Conservation (phyloP, 2,888 invertebrate genomes). For the Drosophila quinaria region DNA sequence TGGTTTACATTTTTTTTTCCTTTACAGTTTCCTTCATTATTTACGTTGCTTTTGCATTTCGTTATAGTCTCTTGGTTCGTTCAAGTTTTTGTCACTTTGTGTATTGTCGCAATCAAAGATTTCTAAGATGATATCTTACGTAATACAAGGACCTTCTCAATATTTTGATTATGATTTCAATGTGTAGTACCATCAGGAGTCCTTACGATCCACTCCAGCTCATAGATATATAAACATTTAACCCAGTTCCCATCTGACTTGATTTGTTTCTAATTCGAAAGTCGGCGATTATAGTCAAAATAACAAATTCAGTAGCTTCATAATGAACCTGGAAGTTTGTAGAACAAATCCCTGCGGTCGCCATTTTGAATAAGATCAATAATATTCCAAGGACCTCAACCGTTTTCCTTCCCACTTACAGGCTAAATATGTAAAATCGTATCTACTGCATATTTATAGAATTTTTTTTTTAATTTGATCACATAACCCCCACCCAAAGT, state of each 20-base stretch:
- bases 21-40: slow-evolving; percentile 29
- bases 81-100: slow-evolving; percentile 42
- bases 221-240: slow-evolving; percentile 3
- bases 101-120: slow-evolving; percentile 44
- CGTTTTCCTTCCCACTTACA: slow-evolving; percentile 10
- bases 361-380: neutral
- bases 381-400: slow-evolving; percentile 5
- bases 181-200: neutral
- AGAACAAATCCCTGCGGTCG: slow-evolving; percentile 1
- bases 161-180: slow-evolving; percentile 65
- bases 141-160: slow-evolving; percentile 86
- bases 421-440: slow-evolving; percentile 27
- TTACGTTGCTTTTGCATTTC: slow-evolving; percentile 35
- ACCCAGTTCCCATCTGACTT: neutral
- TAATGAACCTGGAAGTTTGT: neutral
- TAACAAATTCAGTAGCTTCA: neutral
- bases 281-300: neutral
- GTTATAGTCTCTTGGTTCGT: slow-evolving; percentile 32
- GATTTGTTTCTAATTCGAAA: neutral
- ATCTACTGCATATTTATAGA: slow-evolving; percentile 16
- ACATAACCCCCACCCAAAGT: slow-evolving; percentile 6
- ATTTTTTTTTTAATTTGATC: slow-evolving; percentile 7
- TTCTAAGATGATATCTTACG: slow-evolving; percentile 15
- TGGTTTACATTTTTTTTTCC: slow-evolving; percentile 16
- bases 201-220: slow-evolving; percentile 3